Percentiles rank a stretch among this genome's conserved stretches.
Evolutionary conservation across 2,113 vertebrate species (phyloP).

Genomic region (Gobiocypris rarus): DNA sequence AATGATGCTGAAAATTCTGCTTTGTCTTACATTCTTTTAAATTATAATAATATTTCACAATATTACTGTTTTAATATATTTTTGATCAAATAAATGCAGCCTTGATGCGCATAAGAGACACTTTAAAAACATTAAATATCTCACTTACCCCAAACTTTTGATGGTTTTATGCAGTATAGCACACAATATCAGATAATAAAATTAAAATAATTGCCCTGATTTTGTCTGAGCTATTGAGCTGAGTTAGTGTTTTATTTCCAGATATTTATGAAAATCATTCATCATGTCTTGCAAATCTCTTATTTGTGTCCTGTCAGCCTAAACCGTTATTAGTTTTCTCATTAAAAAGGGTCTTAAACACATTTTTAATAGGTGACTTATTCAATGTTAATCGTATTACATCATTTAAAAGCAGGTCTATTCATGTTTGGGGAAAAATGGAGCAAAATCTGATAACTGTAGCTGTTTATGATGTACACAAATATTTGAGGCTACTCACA

Average conservation of each 20-base stretch:
- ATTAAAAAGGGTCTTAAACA: neutral
- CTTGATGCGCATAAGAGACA: neutral
- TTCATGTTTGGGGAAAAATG: neutral
- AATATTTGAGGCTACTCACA: slow-evolving; percentile 79
- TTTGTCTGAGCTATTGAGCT: neutral
- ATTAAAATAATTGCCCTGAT: neutral
- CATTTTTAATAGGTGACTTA: neutral
- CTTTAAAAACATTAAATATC: neutral
- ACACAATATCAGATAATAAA: neutral
- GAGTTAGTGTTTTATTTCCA: neutral
- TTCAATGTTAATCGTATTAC: neutral
- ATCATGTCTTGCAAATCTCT: slow-evolving; percentile 3
- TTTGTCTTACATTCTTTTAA: neutral
- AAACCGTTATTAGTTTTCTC: neutral
- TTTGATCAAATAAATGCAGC: neutral
- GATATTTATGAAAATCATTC: slow-evolving; percentile 22
- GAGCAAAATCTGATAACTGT: neutral
- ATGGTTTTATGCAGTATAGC: neutral
- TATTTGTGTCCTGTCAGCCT: neutral
- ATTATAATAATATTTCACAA: neutral
- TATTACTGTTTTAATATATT: neutral
- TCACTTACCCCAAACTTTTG: neutral
- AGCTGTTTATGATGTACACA: neutral
- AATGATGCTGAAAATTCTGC: neutral
- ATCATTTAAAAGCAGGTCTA: neutral